Evolutionary conservation across 2,113 vertebrate genomes (phyloP).

Genomic region (Alligator mississippiensis): DNA sequence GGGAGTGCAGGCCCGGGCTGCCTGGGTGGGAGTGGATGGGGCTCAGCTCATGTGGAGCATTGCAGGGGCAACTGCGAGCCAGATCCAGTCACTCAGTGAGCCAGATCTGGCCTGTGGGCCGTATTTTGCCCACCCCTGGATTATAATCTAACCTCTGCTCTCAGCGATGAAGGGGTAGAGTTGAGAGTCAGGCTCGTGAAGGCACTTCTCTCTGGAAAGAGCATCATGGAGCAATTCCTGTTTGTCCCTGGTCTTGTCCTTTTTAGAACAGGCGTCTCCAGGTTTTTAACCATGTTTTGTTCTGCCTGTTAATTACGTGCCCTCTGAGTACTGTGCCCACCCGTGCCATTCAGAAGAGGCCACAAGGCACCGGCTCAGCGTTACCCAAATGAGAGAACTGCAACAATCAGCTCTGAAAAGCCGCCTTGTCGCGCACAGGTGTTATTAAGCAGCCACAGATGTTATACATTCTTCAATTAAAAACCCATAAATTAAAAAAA

Average conservation of each 20-base stretch:
- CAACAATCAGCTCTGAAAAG: conserved; percentile 27
- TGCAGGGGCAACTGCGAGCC: too few relatives aligned
- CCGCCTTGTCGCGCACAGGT: conserved; percentile 15
- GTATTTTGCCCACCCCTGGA: too few relatives aligned
- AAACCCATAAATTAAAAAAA: conserved; percentile 38
- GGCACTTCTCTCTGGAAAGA: not conserved
- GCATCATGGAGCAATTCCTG: not conserved
- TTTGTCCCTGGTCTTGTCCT: not conserved
- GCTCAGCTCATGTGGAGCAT: too few relatives aligned
- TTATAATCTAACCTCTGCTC: too few relatives aligned
- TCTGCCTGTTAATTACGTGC: not conserved
- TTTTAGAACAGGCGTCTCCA: not conserved
- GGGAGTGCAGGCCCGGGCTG: not conserved
- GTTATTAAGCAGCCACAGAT: conserved; percentile 65
- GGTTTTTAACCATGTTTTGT: not conserved
- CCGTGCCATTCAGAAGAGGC: conserved; percentile 13
- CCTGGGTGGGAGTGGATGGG: too few relatives aligned
- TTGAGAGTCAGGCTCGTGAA: not conserved
- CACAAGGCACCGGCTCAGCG: not conserved
- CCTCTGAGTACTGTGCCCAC: not conserved
- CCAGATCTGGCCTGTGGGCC: too few relatives aligned
- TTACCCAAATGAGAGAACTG: not conserved
- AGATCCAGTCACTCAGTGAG: too few relatives aligned
- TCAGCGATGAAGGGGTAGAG: fast-evolving
- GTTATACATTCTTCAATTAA: conserved; percentile 58